Evolutionary conservation across 1,140 invertebrate genomes (phyloP).

Genomic region (Trichonephila clavata): DNA sequence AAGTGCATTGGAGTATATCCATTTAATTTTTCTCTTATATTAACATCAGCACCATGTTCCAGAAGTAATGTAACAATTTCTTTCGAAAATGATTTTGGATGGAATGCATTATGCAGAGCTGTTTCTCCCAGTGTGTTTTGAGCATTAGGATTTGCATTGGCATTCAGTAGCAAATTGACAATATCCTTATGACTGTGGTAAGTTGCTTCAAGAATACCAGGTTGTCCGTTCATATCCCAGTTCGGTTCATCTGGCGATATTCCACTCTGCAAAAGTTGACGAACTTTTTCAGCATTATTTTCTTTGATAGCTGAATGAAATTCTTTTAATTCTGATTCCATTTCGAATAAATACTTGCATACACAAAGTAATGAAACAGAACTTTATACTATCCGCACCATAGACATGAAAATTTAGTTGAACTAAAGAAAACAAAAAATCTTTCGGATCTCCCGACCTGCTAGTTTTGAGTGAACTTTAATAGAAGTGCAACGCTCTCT

Average conservation of each 20-base stretch:
- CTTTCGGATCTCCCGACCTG: neutral
- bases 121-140: constrained; percentile 70
- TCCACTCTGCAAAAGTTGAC: constrained; percentile 51
- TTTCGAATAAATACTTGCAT: neutral
- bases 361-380: neutral
- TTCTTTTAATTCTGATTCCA: constrained; percentile 35
- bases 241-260: constrained; percentile 58
- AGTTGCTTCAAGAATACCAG: constrained; percentile 62
- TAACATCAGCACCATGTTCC: constrained; percentile 60
- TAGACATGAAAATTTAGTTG: neutral
- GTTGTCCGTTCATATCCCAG: constrained; percentile 68
- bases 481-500: constrained; percentile 1
- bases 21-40: constrained; percentile 67
- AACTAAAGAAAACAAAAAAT: neutral
- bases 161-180: constrained; percentile 86
- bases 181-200: constrained; percentile 29
- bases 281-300: constrained; percentile 50
- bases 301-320: constrained; percentile 54
- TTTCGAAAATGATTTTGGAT: constrained; percentile 55
- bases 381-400: neutral
- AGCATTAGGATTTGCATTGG: constrained; percentile 91
- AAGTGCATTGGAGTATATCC: constrained; percentile 71
- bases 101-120: constrained; percentile 64
- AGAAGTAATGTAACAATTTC: constrained; percentile 45
- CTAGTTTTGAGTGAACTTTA: neutral